Percentiles rank a stretch among this genome's conserved stretches.
phyloP scores from a whole-genome alignment of 2,113 vertebrate species.

The Ophiodon elongatus region DNA sequence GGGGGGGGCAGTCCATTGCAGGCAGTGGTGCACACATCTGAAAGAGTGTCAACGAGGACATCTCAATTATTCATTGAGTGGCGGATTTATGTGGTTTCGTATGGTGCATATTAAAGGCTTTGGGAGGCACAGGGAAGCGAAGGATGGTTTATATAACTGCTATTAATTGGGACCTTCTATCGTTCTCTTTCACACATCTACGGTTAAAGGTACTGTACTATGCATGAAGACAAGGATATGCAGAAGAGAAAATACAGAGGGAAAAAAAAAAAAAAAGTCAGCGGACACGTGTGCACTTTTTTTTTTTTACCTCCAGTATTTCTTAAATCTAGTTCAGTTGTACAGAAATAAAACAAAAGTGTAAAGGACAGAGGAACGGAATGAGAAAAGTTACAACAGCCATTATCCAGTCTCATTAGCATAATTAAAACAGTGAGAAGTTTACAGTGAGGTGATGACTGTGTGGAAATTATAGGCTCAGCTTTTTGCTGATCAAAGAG shows the following conservation, averaged over 20 bases:
- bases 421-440: constrained; percentile 62
- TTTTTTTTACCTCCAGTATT: background rate
- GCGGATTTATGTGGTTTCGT: constrained; percentile 67
- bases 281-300: background rate
- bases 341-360: constrained; percentile 10
- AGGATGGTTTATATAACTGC: constrained; percentile 57
- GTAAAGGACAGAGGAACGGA: constrained; percentile 29
- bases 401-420: constrained; percentile 59
- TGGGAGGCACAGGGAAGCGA: constrained; percentile 36
- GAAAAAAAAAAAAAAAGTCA: constrained; percentile 3
- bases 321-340: background rate
- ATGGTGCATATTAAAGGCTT: constrained; percentile 67
- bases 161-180: constrained; percentile 51
- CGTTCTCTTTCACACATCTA: constrained; percentile 21
- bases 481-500: constrained; percentile 76
- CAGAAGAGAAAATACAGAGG: constrained; percentile 12
- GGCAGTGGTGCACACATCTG: constrained; percentile 38
- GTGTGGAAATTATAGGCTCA: constrained; percentile 56
- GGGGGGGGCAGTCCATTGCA: constrained; percentile 11
- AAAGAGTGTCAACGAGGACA: constrained; percentile 54
- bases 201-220: constrained; percentile 21
- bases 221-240: constrained; percentile 12
- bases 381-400: constrained; percentile 39
- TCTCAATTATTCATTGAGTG: constrained; percentile 72
- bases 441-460: constrained; percentile 51